Percentiles rank a stretch among this genome's conserved stretches.
Evolutionary conservation across 2,888 invertebrate genomes (phyloP).

Genomic region (Andrena marginata): DNA sequence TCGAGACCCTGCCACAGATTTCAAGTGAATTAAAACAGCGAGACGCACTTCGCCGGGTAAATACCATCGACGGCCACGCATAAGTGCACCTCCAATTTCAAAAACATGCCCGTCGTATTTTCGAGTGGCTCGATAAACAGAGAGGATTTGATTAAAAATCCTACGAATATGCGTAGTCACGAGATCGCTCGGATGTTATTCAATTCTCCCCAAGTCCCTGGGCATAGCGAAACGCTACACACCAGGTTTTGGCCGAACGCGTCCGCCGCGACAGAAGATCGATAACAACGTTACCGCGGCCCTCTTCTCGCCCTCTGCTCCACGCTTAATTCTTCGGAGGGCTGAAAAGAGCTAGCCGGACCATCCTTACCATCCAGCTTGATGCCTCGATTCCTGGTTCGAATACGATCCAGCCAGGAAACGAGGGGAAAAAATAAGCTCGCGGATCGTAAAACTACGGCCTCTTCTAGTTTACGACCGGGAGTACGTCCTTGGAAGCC

Average conservation of each 20-base stretch:
- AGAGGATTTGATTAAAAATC: background rate
- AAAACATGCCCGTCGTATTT: background rate
- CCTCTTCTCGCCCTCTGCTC: background rate
- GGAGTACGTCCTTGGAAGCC: slow-evolving; percentile 40
- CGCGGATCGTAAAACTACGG: slow-evolving; percentile 32
- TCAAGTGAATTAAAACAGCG: slow-evolving; percentile 17
- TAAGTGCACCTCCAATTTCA: background rate
- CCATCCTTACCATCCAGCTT: background rate
- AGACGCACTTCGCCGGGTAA: slow-evolving; percentile 2
- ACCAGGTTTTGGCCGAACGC: background rate
- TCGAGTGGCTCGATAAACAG: background rate
- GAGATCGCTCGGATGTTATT: no score
- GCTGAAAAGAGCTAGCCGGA: background rate
- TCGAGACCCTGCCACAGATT: background rate
- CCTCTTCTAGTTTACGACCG: slow-evolving; percentile 49
- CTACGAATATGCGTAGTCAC: background rate
- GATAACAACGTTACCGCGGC: slow-evolving; percentile 15
- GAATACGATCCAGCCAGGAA: background rate
- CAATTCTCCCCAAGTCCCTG: background rate
- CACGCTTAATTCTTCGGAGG: slow-evolving; percentile 9
- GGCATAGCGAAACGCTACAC: background rate
- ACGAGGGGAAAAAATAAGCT: background rate
- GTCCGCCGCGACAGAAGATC: slow-evolving; percentile 2
- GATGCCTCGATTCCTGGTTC: background rate
- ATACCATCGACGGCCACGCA: background rate